Evolutionary conservation across 92 coral and sea anemone genomes (phyloP).

Genomic region (Parazoanthus swiftii): DNA sequence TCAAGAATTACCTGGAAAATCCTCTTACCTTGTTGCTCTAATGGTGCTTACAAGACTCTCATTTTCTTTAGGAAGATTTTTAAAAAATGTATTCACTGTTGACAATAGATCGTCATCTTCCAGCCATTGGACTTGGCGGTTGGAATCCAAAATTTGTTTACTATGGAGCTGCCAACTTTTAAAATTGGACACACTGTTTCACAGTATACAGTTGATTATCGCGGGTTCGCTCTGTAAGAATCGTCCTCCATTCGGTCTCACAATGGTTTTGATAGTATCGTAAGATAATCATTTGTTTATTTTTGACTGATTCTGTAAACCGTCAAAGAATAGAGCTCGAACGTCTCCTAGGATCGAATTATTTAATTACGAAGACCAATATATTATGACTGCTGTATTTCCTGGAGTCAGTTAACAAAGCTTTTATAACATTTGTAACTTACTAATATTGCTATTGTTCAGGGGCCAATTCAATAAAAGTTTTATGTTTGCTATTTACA

Average conservation of each 20-base stretch:
- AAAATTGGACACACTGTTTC: not conserved
- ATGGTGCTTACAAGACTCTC: not conserved
- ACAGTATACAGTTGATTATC: too few species aligned
- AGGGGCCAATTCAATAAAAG: too few species aligned
- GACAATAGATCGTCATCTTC: not conserved
- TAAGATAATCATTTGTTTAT: not conserved
- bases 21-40: conserved; percentile 86
- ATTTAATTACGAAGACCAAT: too few species aligned
- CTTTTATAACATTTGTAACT: too few species aligned
- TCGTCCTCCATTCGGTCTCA: not conserved
- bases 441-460: too few species aligned
- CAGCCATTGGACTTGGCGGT: not conserved
- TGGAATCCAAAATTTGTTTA: not conserved
- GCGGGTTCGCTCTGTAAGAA: not conserved
- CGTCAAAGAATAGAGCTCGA: not conserved
- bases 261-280: not conserved
- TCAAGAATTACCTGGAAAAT: conserved; percentile 87
- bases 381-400: not conserved
- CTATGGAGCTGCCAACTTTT: not conserved
- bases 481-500: too few species aligned
- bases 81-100: not conserved
- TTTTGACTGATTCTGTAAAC: not conserved
- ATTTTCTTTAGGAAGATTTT: not conserved
- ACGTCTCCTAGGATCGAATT: not conserved
- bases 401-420: not conserved